Conservation (phyloP, 2,113 vertebrate species). For the Setophaga kirtlandii region DNA sequence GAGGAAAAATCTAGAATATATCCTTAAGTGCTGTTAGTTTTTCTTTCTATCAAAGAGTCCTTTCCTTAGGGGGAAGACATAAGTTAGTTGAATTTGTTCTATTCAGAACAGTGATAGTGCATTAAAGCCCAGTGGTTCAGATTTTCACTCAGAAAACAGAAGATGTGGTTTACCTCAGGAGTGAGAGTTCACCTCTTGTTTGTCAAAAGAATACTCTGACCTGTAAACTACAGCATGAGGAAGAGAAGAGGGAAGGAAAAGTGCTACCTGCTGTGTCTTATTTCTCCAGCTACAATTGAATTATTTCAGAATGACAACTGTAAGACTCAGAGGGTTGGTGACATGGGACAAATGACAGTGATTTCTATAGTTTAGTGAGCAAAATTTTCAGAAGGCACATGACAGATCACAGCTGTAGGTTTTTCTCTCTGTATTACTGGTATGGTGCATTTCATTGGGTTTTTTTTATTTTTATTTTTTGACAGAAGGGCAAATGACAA, state of each 20-base stretch:
- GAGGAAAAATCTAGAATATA: neutral
- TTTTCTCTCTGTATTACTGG: neutral
- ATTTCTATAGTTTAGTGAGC: neutral
- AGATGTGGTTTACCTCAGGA: neutral
- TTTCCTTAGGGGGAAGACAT: neutral
- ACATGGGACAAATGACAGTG: neutral
- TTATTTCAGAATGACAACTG: neutral
- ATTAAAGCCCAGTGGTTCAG: neutral
- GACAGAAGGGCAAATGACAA: neutral
- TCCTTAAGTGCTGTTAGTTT: neutral
- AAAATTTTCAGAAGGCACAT: neutral
- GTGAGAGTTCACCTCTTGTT: neutral
- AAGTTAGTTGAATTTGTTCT: neutral
- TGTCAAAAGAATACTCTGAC: neutral
- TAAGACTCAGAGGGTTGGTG: neutral
- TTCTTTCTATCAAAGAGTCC: neutral
- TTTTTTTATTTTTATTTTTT: neutral
- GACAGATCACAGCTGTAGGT: neutral
- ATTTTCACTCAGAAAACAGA: neutral
- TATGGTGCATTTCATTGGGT: neutral
- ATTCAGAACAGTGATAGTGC: neutral
- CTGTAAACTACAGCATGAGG: neutral
- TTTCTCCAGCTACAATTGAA: neutral
- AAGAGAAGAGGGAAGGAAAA: neutral
- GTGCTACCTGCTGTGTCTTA: neutral